Base-by-base conservation (phyloP, 92 coral and sea anemone genomes). In the Isaurus tuberculatus region DNA sequence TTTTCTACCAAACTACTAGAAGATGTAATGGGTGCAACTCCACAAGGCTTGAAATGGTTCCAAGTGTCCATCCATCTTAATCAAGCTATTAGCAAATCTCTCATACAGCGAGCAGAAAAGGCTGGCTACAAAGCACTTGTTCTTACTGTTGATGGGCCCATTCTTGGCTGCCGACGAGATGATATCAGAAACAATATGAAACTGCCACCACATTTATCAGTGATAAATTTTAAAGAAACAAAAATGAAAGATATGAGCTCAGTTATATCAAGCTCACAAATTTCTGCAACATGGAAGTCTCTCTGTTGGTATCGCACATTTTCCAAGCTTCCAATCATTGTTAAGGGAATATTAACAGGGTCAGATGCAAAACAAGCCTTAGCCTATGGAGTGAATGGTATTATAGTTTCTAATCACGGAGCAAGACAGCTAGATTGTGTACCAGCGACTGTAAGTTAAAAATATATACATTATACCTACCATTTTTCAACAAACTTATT, bases 371-470 rank as follows among this genome's bases (percentile, higher is more conserved):
- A 68, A 64, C 51, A 72, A n/a, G 90, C 87, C 13, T 81, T 87
- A 49, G 83, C 73, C 37, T 75, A 73, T 66, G 90, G 90, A n/a
- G 87, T 66, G 27, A 75, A 82, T 64, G 90, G 83, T 13, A 87
- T 87, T 33, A 25, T 87, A 65, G 90, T 87, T 7, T 87, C 90
- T 6, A 87, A 87, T 74, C 90, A 87, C 66, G 90, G 90, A 72
- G 90, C 83, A 27, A 72, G 90, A 66, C 83, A 81, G 53, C 79
- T 87, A 8, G 90, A 87, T 82, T 86, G 83, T 27, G 71, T 82
- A 34, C 51, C 78, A n/a, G 90, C 90, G 10, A 73, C 90, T 63
- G 90, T 87, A 83, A 63, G 69, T 4, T 29, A 40, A 40, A 40
- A 37, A n/a, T n/a, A n/a, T n/a, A n/a, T n/a, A n/a, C n/a, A n/a